Conservation (phyloP, 2,888 invertebrate species). For the Agrotis segetum region DNA sequence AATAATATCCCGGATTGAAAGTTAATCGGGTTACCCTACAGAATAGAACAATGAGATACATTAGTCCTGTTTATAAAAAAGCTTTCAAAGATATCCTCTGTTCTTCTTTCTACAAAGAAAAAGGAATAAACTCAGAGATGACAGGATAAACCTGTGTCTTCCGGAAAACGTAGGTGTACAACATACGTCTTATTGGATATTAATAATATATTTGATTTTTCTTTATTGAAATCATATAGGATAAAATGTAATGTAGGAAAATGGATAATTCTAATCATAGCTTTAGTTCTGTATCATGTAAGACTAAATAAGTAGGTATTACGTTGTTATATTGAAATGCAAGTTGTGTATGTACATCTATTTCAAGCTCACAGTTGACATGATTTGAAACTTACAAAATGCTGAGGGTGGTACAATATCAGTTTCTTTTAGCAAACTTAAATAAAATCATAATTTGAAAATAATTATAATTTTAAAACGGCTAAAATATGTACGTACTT, state of each 20-base stretch:
- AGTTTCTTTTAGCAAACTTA: no score
- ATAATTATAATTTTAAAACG: no score
- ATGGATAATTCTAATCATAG: not conserved
- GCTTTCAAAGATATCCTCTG: conserved; percentile 48
- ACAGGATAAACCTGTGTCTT: conserved; percentile 37
- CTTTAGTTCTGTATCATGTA: no score
- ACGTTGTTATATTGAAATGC: not conserved
- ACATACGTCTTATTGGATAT: conserved; percentile 17
- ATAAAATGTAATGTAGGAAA: not conserved
- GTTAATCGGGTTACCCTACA: conserved; percentile 39
- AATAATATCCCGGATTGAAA: conserved; percentile 38
- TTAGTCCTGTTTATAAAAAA: conserved; percentile 61
- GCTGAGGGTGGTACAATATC: no score
- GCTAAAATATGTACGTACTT: no score
- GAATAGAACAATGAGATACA: conserved; percentile 57
- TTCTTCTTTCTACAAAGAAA: conserved; percentile 57
- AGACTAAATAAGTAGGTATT: not conserved
- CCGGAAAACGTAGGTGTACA: conserved; percentile 10
- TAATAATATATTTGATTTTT: conserved; percentile 39
- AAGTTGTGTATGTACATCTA: not conserved
- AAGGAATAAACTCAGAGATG: conserved; percentile 50
- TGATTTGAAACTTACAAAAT: not conserved
- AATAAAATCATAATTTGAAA: no score
- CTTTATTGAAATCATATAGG: conserved; percentile 8
- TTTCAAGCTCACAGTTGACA: not conserved